phyloP scores from a whole-genome alignment of 2,113 vertebrate genomes.

The Hymenochirus boettgeri region DNA sequence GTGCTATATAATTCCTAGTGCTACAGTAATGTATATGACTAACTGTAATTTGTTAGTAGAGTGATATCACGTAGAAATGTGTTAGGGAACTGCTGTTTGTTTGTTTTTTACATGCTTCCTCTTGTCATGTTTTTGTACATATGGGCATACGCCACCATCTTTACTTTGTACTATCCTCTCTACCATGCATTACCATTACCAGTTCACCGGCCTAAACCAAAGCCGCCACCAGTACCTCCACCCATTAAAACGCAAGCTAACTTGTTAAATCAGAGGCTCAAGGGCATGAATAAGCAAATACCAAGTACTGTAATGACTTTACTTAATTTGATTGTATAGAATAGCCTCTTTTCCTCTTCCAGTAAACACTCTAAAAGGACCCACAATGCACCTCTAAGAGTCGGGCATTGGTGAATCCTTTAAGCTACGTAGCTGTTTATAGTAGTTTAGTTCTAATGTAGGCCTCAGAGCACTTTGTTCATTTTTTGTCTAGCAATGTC shows the following conservation, averaged over 20 bases:
- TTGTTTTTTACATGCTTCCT: slow-evolving; percentile 58
- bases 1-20: slow-evolving; percentile 5
- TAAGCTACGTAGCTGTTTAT: slow-evolving; percentile 8
- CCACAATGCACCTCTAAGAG: slow-evolving; percentile 19
- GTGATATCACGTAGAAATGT: slow-evolving; percentile 42
- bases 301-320: slow-evolving; percentile 71
- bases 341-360: slow-evolving; percentile 46
- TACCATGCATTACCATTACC: slow-evolving; percentile 59
- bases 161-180: slow-evolving; percentile 65
- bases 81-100: slow-evolving; percentile 3
- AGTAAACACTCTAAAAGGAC: slow-evolving; percentile 17
- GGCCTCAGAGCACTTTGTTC: slow-evolving; percentile 65
- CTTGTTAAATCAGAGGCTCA: slow-evolving; percentile 69
- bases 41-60: slow-evolving; percentile 52
- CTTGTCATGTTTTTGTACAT: slow-evolving; percentile 63
- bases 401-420: slow-evolving; percentile 14
- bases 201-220: slow-evolving; percentile 64
- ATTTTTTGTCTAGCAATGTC: slow-evolving; percentile 79
- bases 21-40: slow-evolving; percentile 1
- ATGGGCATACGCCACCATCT: slow-evolving; percentile 61
- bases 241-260: slow-evolving; percentile 68
- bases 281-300: slow-evolving; percentile 70
- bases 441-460: slow-evolving; percentile 29
- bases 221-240: slow-evolving; percentile 61
- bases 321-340: slow-evolving; percentile 59